These are phyloP conservation scores for Drosophila mimica DNA, from an alignment of 2,888 invertebrate species.

Conservation along the genomic window DNA sequence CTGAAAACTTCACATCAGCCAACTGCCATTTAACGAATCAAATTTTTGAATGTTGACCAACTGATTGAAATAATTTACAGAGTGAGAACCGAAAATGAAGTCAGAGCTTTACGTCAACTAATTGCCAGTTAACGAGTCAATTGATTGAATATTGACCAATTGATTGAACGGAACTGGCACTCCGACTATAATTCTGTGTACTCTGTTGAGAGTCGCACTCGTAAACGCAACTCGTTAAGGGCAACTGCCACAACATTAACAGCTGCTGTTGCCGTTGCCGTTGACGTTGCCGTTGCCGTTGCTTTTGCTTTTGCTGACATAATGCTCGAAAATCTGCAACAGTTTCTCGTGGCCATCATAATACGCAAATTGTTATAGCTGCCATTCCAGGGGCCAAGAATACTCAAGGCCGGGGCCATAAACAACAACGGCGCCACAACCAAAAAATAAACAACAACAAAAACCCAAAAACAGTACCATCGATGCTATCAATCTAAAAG, in stretches of 20 bases:
- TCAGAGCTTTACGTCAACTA: background rate
- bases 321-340: slow-evolving; percentile 48
- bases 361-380: slow-evolving; percentile 67
- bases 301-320: slow-evolving; percentile 17
- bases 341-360: slow-evolving; percentile 58
- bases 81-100: background rate
- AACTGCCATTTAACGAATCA: background rate
- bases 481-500: slow-evolving; percentile 59
- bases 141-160: background rate
- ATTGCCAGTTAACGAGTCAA: background rate
- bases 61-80: background rate
- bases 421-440: slow-evolving; percentile 33
- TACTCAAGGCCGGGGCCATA: slow-evolving; percentile 52
- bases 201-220: slow-evolving; percentile 9
- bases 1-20: background rate
- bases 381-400: slow-evolving; percentile 34
- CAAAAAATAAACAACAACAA: slow-evolving; percentile 8
- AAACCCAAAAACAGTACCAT: slow-evolving; percentile 10
- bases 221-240: slow-evolving; percentile 55
- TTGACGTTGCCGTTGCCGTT: slow-evolving; percentile 3
- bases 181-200: background rate
- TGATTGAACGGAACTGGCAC: background rate
- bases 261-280: slow-evolving; percentile 15
- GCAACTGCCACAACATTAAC: slow-evolving; percentile 51
- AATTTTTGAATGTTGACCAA: background rate